Percentiles rank a stretch among this genome's conserved stretches.
Evolutionary conservation across 1,140 invertebrate species (phyloP).

Genomic region (Drosophila sp.): DNA sequence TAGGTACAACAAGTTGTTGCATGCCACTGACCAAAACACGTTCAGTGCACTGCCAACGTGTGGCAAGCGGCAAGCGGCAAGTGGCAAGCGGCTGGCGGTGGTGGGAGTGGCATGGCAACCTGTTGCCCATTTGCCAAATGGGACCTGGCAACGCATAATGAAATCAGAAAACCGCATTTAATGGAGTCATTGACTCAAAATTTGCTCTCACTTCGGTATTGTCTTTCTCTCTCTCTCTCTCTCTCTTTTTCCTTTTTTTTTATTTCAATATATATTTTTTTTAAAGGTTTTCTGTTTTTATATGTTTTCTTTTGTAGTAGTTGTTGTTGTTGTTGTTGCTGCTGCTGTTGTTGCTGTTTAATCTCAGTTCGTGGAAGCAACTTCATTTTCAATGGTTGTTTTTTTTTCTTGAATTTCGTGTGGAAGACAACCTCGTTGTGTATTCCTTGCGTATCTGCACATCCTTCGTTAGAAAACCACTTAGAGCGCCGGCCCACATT

Average conservation of each 20-base stretch:
- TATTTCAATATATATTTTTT: background rate
- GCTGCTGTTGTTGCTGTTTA: slow-evolving; percentile 13
- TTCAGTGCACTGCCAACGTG: slow-evolving; percentile 1
- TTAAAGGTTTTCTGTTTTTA: slow-evolving; percentile 1
- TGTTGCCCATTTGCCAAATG: slow-evolving; percentile 56
- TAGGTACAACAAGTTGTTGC: background rate
- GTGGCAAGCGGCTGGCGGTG: slow-evolving; percentile 9
- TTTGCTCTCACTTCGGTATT: slow-evolving; percentile 25
- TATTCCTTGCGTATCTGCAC: slow-evolving; percentile 21
- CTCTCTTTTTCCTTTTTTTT: too few relatives aligned
- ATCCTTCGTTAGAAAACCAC: slow-evolving; percentile 60
- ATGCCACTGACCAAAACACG: background rate
- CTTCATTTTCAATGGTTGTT: slow-evolving; percentile 32
- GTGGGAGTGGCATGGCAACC: slow-evolving; percentile 62
- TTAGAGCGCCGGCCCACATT: slow-evolving; percentile 40
- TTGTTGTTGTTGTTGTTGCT: slow-evolving; percentile 10
- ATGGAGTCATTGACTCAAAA: slow-evolving; percentile 75
- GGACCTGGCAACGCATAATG: slow-evolving; percentile 50
- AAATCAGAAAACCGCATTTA: slow-evolving; percentile 66
- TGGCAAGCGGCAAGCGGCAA: background rate
- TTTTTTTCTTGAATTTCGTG: slow-evolving; percentile 23
- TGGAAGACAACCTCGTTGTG: slow-evolving; percentile 27
- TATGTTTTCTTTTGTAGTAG: background rate
- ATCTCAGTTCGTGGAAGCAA: slow-evolving; percentile 47
- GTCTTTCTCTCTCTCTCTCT: background rate